Evolutionary conservation across 2,797 vertebrate genomes (phyloP), one percentile per base, ranked within the genome.

Genomic region (Cephalopachus bancanus): DNA sequence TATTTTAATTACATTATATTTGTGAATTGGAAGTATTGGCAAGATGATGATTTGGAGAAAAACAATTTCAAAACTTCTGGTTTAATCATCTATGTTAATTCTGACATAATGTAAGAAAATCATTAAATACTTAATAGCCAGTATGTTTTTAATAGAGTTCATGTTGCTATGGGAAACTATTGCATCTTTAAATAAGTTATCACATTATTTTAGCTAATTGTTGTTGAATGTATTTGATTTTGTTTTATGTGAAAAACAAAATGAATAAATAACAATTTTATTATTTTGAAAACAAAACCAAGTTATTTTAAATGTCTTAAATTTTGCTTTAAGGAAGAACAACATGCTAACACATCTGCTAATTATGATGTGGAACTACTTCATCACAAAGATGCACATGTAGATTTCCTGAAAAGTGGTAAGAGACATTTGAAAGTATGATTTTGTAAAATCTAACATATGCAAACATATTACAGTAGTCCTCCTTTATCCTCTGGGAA

Each of bases 321-420:
- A 98, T 98, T 97, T 98, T 97, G 65, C 94, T 98, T 98, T 91
- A 99, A 99, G 99, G 99, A 99, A 98, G 99, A 99, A 97, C 99
- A 99, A 69, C 99, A 99, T 83, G 99, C 99, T 91, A 99, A 99
- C 98, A 99, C 99, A 9, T 99, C 99, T 3, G 99, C 99, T 93
- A 99, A 99, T 98, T 99, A 99, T 3, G 99, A 99, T 74, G 99
- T 99, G 26, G 99, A 99, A 95, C 99, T 99, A 5, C 99, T 99
- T 97, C 99, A 99, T 98, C 99, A 99, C 98, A 99, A 99, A 97
- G 99, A 99, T 75, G 99, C 99, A 62, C 99, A 99, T 0, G 98
- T 99, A 92, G 99, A 99, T 98, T 99, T 99, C 98, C 98, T 99
- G 83, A 99, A 99, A 98, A 99, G 99, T 92, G 99, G 99, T 99